Evolutionary conservation across 2,888 invertebrate species (phyloP), one percentile per base, ranked within the genome.

Genomic region (Suillia variegata): DNA sequence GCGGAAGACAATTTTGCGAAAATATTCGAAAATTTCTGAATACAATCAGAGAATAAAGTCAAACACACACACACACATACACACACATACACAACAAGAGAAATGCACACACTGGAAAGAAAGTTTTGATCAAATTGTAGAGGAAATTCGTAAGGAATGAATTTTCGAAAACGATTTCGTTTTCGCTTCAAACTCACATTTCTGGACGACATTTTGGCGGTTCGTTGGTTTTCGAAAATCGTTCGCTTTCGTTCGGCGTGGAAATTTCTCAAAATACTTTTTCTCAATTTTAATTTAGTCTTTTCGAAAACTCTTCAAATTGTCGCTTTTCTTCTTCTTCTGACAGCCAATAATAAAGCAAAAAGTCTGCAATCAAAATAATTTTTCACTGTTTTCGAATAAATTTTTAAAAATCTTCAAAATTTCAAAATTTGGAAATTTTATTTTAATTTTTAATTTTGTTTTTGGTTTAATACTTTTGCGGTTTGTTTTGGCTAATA

Each of bases 181-280:
- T n/a, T n/a, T n/a, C n/a, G n/a, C n/a, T n/a, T n/a, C n/a, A n/a
- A n/a, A 70, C 70, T 70, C 56, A 70, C 70, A 62, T 69, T 70
- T 67, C 58, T 62, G 56, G 65, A 59, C 63, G 70, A 63, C 70
- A 70, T 70, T 67, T 62, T 70, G 57, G 18, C 54, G 56, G n/a
- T 22, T 51, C 26, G 26, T 20, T 54, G 55, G 13, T 38, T 38
- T 38, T 31, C 12, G 31, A 12, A 31, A 31, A n/a, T n/a, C 45
- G 48, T 54, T 21, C 22, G 13, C 50, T 56, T 34, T 34, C 34
- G 17, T 51, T 52, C 31, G 31, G 12, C 12, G 31, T 31, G 31
- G 31, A n/a, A n/a, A n/a, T n/a, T n/a, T n/a, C n/a, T n/a, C n/a
- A n/a, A n/a, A n/a, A n/a, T n/a, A n/a, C n/a, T 26, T 26, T 26